Evolutionary conservation across 2,888 invertebrate species (phyloP), one percentile per base, ranked within the genome.

Genomic region (Hecatera dysodea): DNA sequence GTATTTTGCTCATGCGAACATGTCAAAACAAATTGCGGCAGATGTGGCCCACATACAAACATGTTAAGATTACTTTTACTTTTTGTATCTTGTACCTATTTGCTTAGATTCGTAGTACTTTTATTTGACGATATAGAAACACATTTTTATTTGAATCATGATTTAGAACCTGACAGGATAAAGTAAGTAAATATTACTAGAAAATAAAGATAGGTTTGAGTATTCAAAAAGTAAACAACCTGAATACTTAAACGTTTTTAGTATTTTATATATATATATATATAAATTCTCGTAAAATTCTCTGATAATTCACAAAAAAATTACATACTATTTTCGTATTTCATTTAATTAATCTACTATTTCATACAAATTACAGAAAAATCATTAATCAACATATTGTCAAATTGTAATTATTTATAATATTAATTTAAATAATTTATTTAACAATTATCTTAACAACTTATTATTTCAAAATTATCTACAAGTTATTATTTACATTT

Each of bases 311-410:
- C n/a, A n/a, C n/a, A n/a, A n/a, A n/a, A n/a, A n/a, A n/a, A n/a
- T n/a, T n/a, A n/a, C n/a, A n/a, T n/a, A n/a, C n/a, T n/a, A n/a
- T n/a, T n/a, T n/a, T n/a, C n/a, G n/a, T n/a, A n/a, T n/a, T n/a
- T n/a, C n/a, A n/a, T n/a, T n/a, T n/a, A n/a, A n/a, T n/a, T n/a
- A n/a, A n/a, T n/a, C n/a, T n/a, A n/a, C 29, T 29, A 29, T 29
- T 29, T 29, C 29, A 29, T 29, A 56, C 50, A 53, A 67, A 67
- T 67, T 65, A 72, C 61, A 78, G 48, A 67, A 75, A 78, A 79
- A 72, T 56, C 53, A 62, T 72, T 64, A 69, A 78, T 29, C 15
- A 78, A 80, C 69, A 79, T 82, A 81, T 83, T 83, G 79, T 83
- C 81, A 76, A 74, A 74, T 78, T 72, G 44, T 81, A 60, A 81